Percentiles rank a stretch among this genome's conserved stretches.
Evolutionary conservation across 2,797 vertebrate species (phyloP).

Genomic region (Sebastes wilsoni): DNA sequence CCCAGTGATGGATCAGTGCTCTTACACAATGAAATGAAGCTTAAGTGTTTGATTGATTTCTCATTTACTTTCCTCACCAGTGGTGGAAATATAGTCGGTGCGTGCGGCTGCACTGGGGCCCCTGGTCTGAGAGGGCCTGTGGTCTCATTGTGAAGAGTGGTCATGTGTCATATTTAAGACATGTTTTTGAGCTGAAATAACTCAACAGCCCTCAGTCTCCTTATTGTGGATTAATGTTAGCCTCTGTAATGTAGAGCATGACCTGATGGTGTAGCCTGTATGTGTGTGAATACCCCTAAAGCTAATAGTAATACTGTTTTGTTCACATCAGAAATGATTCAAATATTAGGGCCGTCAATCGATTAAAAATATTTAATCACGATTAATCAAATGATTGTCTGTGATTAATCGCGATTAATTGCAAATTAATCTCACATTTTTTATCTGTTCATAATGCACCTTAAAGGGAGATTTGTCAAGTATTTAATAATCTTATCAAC

Average conservation of each 20-base stretch:
- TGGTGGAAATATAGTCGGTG: constrained; percentile 41
- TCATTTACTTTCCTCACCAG: constrained; percentile 61
- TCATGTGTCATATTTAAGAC: constrained; percentile 36
- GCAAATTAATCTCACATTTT: no score
- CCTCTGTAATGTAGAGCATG: constrained; percentile 12
- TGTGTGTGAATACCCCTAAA: background rate
- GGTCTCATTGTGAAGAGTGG: constrained; percentile 26
- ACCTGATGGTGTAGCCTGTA: background rate
- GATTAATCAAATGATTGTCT: no score
- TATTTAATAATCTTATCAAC: no score
- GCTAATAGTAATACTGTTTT: background rate
- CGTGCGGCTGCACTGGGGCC: background rate
- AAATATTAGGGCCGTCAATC: background rate
- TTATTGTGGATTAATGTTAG: constrained; percentile 28
- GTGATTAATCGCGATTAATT: no score
- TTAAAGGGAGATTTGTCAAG: no score
- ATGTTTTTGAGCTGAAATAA: constrained; percentile 25
- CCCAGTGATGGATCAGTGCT: constrained; percentile 72
- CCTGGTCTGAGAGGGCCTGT: background rate
- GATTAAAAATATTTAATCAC: no score
- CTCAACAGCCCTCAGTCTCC: constrained; percentile 11
- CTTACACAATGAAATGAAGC: constrained; percentile 68
- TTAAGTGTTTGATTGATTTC: constrained; percentile 72
- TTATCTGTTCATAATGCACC: no score
- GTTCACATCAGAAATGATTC: background rate